phyloP scores from a whole-genome alignment of 2,113 vertebrate genomes.

The Percina caprodes region DNA sequence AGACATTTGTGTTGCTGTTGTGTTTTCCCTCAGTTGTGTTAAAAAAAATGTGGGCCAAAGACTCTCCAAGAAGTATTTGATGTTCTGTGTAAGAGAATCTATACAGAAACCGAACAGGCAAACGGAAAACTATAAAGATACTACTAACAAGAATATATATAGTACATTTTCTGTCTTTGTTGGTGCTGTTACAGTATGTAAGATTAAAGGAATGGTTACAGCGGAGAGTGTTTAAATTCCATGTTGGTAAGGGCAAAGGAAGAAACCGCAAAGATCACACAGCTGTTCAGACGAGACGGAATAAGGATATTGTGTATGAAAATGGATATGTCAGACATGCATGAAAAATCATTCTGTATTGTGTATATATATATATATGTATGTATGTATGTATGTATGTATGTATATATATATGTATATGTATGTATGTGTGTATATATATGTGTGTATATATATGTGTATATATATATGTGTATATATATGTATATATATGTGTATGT shows the following conservation, averaged over 20 bases:
- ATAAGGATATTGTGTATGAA: slow-evolving; percentile 10
- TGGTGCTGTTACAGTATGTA: slow-evolving; percentile 1
- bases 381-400: no score
- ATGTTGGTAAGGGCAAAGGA: slow-evolving; percentile 17
- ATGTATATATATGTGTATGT: no score
- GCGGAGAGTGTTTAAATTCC: slow-evolving; percentile 33
- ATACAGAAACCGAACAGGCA: slow-evolving; percentile 21
- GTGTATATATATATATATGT: neutral
- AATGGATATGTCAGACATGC: slow-evolving; percentile 40
- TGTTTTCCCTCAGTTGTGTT: slow-evolving; percentile 25
- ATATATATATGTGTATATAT: no score
- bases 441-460: no score
- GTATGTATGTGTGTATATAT: no score
- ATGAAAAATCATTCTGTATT: slow-evolving; percentile 34
- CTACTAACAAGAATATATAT: slow-evolving; percentile 20
- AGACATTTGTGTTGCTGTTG: slow-evolving; percentile 17
- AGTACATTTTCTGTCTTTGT: slow-evolving; percentile 36
- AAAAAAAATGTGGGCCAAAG: slow-evolving; percentile 50
- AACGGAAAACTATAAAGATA: slow-evolving; percentile 28
- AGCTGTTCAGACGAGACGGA: slow-evolving; percentile 25
- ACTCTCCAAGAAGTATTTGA: slow-evolving; percentile 50
- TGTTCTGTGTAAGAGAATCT: slow-evolving; percentile 24
- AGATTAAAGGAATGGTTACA: slow-evolving; percentile 52
- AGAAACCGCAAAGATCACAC: slow-evolving; percentile 37
- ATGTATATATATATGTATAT: no score